Evolutionary conservation across 2,797 vertebrate genomes (phyloP).

Genomic region (Margarornis squamiger): DNA sequence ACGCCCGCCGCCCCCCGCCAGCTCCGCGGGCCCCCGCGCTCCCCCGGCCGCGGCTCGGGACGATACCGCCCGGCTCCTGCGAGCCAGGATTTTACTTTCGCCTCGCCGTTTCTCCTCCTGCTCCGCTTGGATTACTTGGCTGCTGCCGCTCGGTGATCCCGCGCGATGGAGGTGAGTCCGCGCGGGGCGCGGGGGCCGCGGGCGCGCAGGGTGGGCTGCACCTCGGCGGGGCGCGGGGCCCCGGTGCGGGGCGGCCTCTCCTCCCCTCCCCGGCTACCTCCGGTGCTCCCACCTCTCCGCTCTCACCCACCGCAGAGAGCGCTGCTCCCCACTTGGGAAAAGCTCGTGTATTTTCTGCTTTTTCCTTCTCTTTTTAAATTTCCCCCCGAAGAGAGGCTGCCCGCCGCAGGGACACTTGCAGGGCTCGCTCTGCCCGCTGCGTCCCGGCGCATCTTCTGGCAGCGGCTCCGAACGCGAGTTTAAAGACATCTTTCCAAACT

Average conservation of each 20-base stretch:
- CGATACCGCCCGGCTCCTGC: constrained; percentile 13
- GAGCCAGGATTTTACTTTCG: constrained; percentile 36
- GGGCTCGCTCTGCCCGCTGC: not conserved
- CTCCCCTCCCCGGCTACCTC: not conserved
- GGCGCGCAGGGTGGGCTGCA: not conserved
- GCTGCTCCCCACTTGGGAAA: not conserved
- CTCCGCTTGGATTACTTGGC: constrained; percentile 68
- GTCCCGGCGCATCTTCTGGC: constrained; percentile 19
- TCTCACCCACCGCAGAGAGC: not conserved
- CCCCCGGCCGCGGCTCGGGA: constrained; percentile 7
- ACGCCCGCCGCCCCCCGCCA: not conserved
- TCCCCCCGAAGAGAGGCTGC: not conserved
- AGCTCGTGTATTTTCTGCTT: not conserved
- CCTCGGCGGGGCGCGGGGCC: not conserved
- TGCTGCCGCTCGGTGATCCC: constrained; percentile 53
- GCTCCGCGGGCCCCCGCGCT: constrained; percentile 26
- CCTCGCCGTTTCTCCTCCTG: constrained; percentile 18
- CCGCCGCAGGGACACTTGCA: not conserved
- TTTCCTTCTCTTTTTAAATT: not conserved
- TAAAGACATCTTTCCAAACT: constrained; percentile 46
- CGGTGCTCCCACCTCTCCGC: not conserved
- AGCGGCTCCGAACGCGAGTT: not conserved
- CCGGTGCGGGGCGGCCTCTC: not conserved
- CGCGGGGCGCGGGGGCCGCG: not conserved
- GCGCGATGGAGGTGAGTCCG: constrained; percentile 77